Percentiles rank a stretch among this genome's conserved stretches.
phyloP scores from a whole-genome alignment of 2,113 vertebrate genomes.

The Cinclus cinclus region DNA sequence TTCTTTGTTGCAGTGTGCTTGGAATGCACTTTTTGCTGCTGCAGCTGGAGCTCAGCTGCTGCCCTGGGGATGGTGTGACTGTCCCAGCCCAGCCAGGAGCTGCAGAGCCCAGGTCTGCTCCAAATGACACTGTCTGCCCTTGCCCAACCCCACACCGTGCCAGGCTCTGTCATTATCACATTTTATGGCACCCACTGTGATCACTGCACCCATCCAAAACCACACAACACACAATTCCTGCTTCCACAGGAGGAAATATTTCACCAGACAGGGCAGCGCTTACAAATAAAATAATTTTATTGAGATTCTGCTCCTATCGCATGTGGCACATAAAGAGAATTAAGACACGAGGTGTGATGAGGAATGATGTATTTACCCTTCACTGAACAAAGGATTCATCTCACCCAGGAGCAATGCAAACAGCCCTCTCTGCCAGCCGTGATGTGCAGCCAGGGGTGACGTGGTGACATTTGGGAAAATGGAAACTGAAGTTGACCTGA shows the following conservation, averaged over 20 bases:
- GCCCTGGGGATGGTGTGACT: background rate
- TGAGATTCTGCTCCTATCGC: slow-evolving; percentile 42
- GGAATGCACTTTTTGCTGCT: background rate
- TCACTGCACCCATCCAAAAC: background rate
- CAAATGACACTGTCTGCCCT: accelerated
- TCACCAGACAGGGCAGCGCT: slow-evolving; percentile 7
- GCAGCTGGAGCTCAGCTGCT: background rate
- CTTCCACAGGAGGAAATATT: background rate
- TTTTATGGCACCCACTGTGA: background rate
- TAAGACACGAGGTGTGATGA: slow-evolving; percentile 60
- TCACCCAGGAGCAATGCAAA: background rate
- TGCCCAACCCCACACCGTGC: background rate
- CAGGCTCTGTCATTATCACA: background rate
- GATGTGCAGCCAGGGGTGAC: background rate
- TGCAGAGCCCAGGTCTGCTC: background rate
- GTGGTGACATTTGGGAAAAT: background rate
- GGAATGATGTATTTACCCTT: slow-evolving; percentile 17
- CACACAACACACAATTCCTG: background rate
- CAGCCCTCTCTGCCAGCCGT: background rate
- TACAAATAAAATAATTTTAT: slow-evolving; percentile 66
- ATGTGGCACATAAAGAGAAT: slow-evolving; percentile 36
- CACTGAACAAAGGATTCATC: background rate
- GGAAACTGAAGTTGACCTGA: background rate
- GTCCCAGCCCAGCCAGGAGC: background rate
- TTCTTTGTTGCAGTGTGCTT: background rate